Percentiles rank a stretch among this genome's conserved stretches.
phyloP scores from a whole-genome alignment of 1,140 invertebrate genomes.

The Psix sp. region DNA sequence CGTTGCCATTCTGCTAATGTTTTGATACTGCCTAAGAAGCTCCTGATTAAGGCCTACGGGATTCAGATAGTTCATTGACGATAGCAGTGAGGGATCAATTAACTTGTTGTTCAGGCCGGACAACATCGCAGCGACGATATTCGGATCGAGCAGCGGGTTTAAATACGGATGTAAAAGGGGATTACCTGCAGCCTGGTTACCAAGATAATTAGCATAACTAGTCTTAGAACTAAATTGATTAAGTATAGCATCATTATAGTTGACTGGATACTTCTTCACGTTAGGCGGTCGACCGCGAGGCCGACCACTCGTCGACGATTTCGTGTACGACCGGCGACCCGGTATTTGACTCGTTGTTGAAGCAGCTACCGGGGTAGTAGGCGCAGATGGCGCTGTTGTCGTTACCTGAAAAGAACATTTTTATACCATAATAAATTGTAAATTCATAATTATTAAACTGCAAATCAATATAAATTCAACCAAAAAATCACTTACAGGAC shows the following conservation, averaged over 20 bases:
- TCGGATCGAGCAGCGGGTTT: conserved; percentile 69
- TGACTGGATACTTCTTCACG: conserved; percentile 68
- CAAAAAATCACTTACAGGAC: conserved; percentile 50
- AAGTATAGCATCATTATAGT: conserved; percentile 59
- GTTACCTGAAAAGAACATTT: conserved; percentile 16
- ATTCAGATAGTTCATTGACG: conserved; percentile 69
- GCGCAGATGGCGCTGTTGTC: conserved; percentile 30
- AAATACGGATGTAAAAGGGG: conserved; percentile 71
- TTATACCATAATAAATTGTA: too few species aligned
- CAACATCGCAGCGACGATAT: conserved; percentile 68
- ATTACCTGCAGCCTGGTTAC: conserved; percentile 58
- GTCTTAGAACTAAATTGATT: conserved; percentile 67
- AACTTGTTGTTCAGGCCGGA: conserved; percentile 66
- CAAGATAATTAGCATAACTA: conserved; percentile 65
- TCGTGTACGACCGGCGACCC: conserved; percentile 23
- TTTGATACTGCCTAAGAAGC: conserved; percentile 71
- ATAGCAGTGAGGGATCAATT: conserved; percentile 63
- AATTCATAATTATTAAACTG: too few species aligned
- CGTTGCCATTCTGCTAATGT: conserved; percentile 62
- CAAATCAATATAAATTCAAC: too few species aligned
- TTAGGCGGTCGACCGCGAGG: conserved; percentile 73
- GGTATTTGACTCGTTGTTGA: conserved; percentile 25
- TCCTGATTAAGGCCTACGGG: conserved; percentile 71
- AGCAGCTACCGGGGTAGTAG: conserved; percentile 14
- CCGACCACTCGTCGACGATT: conserved; percentile 62